A percentile compares a stretch with the other conserved stretches of the same genome.
Conservation (phyloP, 2,888 invertebrate genomes). For the Cerastis rubricosa region DNA sequence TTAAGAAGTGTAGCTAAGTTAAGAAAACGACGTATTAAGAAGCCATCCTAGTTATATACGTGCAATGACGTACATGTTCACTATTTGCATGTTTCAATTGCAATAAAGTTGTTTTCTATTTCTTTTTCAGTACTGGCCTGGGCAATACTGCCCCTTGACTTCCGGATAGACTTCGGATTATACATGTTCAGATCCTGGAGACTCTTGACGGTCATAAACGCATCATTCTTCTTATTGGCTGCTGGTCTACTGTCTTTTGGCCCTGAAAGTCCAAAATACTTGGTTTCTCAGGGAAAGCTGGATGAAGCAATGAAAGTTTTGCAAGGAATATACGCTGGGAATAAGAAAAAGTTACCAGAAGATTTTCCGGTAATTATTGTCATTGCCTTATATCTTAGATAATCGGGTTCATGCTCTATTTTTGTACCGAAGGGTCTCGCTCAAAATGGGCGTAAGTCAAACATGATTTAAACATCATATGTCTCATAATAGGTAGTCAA, state of each 20-base stretch:
- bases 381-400: not conserved
- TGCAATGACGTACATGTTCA: not conserved
- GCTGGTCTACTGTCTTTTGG: constrained; percentile 90
- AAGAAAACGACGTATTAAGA: not conserved
- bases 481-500: not conserved
- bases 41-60: not conserved
- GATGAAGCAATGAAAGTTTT: constrained; percentile 92
- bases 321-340: constrained; percentile 90
- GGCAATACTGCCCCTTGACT: constrained; percentile 91
- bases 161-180: constrained; percentile 84
- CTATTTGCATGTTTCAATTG: not conserved
- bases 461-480: not conserved
- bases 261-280: constrained; percentile 95
- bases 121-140: constrained; percentile 91
- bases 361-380: constrained; percentile 88
- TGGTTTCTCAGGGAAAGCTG: constrained; percentile 91
- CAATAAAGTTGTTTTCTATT: constrained; percentile 3
- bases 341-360: constrained; percentile 79
- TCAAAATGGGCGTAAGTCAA: not conserved
- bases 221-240: constrained; percentile 90
- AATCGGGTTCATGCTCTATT: not conserved
- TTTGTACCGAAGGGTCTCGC: not conserved
- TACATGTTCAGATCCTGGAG: constrained; percentile 94
- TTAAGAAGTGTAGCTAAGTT: not conserved
- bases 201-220: constrained; percentile 92